phyloP scores from a whole-genome alignment of 2,797 vertebrate genomes.

The Streptopelia turtur region DNA sequence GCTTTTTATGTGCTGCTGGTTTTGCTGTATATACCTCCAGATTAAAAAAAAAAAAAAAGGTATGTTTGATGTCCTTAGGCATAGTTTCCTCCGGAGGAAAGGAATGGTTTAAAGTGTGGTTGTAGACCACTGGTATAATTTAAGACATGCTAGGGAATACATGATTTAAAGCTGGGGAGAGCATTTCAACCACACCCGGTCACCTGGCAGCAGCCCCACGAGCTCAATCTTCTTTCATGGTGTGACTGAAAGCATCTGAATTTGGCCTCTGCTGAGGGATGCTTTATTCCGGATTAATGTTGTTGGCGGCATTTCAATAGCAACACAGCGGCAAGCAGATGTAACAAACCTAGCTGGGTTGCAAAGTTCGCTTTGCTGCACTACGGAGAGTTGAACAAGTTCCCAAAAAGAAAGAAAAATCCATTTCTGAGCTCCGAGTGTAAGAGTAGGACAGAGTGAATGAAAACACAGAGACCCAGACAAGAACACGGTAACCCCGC shows the following conservation, averaged over 20 bases:
- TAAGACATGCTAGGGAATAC: background rate
- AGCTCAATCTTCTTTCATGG: background rate
- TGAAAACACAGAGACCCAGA: background rate
- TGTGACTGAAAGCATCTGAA: fast-evolving
- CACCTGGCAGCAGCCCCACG: background rate
- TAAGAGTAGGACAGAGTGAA: background rate
- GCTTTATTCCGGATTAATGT: background rate
- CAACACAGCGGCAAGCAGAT: background rate
- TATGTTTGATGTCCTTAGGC: background rate
- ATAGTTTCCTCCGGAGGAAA: background rate
- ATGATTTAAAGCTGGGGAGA: background rate
- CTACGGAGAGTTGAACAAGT: background rate
- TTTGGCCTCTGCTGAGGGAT: background rate
- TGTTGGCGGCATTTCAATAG: background rate
- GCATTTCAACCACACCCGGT: background rate
- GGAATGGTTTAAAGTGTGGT: background rate
- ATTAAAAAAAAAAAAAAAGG: background rate
- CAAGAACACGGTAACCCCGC: background rate
- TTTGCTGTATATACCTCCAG: background rate
- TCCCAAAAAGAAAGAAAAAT: background rate
- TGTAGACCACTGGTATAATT: background rate
- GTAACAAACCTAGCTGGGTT: background rate
- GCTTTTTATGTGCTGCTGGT: background rate
- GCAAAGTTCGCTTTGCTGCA: background rate
- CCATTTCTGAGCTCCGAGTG: background rate